A percentile compares a stretch with the other conserved stretches of the same genome.
phyloP scores from a whole-genome alignment of 2,797 vertebrate genomes.

The Sebastiscus tertius region DNA sequence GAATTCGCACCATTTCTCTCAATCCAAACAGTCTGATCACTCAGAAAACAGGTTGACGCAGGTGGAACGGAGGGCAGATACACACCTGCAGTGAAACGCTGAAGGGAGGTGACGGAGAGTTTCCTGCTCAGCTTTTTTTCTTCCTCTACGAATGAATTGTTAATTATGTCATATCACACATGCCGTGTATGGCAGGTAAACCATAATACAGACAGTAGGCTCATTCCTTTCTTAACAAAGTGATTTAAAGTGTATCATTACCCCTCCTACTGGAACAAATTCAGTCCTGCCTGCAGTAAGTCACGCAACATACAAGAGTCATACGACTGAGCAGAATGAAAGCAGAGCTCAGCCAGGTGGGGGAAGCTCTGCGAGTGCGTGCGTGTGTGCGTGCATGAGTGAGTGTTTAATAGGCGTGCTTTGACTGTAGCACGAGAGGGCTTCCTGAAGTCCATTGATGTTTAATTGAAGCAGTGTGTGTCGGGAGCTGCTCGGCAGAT shows the following conservation, averaged over 20 bases:
- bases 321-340: constrained; percentile 11
- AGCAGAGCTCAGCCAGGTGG: constrained; percentile 47
- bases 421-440: constrained; percentile 66
- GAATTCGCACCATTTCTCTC: constrained; percentile 14
- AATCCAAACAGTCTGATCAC: background rate
- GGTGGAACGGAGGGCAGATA: constrained; percentile 28
- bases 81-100: constrained; percentile 37
- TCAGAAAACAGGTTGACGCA: constrained; percentile 29
- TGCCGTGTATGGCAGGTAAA: background rate
- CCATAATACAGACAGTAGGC: background rate
- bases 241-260: background rate
- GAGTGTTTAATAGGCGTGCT: constrained; percentile 62
- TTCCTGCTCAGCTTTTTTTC: constrained; percentile 19
- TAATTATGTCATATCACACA: constrained; percentile 5
- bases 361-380: constrained; percentile 10
- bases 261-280: constrained; percentile 18
- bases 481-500: constrained; percentile 63
- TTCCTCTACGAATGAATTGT: background rate
- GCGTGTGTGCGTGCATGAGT: constrained; percentile 50
- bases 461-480: constrained; percentile 76
- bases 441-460: constrained; percentile 71
- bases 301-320: constrained; percentile 49
- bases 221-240: background rate
- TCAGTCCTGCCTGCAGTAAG: constrained; percentile 7
- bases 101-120: background rate